Conservation (phyloP, 1,140 invertebrate genomes). For the Sitobion miscanthi region DNA sequence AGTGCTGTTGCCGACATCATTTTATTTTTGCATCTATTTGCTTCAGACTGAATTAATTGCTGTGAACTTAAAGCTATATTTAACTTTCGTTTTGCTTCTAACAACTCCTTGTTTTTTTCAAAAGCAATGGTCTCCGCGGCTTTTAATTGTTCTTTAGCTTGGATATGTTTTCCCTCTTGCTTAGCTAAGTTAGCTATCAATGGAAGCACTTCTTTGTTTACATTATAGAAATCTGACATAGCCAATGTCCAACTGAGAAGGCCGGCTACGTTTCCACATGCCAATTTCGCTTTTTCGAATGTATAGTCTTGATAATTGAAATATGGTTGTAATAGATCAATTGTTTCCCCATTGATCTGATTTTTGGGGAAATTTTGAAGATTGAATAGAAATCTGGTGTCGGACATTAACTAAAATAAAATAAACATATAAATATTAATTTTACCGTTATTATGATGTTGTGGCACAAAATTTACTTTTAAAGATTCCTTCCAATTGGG, state of each 20-base stretch:
- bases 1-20: constrained; percentile 84
- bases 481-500: constrained; percentile 94
- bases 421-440: not conserved
- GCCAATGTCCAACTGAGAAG: constrained; percentile 93
- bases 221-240: constrained; percentile 90
- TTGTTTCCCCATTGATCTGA: constrained; percentile 79
- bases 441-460: not conserved
- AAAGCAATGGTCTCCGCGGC: constrained; percentile 80
- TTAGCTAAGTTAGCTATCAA: constrained; percentile 77
- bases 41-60: constrained; percentile 78
- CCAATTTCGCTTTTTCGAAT: constrained; percentile 85
- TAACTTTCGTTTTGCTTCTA: constrained; percentile 78
- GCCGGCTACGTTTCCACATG: constrained; percentile 86
- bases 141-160: constrained; percentile 78
- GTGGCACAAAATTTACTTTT: constrained; percentile 70
- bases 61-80: constrained; percentile 75
- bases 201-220: constrained; percentile 83
- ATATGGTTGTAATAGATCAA: constrained; percentile 84
- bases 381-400: constrained; percentile 84
- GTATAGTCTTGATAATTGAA: constrained; percentile 85
- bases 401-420: constrained; percentile 72
- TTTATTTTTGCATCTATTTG: constrained; percentile 86
- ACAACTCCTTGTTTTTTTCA: constrained; percentile 77
- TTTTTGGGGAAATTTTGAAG: constrained; percentile 93
- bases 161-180: constrained; percentile 60